These are phyloP conservation scores for Dryadula phaetusa DNA, from an alignment of 2,888 invertebrate species.

Conservation along the genomic window DNA sequence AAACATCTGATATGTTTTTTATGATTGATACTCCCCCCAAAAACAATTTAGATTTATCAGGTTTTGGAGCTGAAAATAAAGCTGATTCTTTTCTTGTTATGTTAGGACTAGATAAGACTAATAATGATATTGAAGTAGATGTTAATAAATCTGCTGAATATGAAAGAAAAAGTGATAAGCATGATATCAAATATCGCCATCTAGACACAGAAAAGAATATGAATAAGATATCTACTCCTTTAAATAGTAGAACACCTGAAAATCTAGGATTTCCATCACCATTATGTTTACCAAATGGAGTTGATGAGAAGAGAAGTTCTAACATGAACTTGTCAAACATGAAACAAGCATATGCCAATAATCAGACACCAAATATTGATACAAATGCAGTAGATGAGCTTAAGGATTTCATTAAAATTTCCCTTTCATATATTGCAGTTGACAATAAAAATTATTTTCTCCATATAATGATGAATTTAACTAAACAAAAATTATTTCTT, in stretches of 20 bases:
- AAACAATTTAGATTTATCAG: slow-evolving; percentile 53
- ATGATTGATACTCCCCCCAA: slow-evolving; percentile 71
- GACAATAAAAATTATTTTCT: slow-evolving; percentile 76
- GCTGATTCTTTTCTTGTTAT: slow-evolving; percentile 75
- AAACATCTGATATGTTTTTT: slow-evolving; percentile 72
- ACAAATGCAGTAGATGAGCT: slow-evolving; percentile 65
- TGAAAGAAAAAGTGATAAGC: slow-evolving; percentile 63
- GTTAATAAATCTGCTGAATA: slow-evolving; percentile 59
- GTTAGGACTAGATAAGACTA: slow-evolving; percentile 74
- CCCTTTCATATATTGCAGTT: slow-evolving; percentile 70
- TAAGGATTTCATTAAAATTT: slow-evolving; percentile 73
- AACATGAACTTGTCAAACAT: slow-evolving; percentile 55
- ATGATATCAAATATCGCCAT: slow-evolving; percentile 59
- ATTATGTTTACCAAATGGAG: slow-evolving; percentile 58
- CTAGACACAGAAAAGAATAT: slow-evolving; percentile 68
- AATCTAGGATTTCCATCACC: slow-evolving; percentile 67
- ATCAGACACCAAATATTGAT: slow-evolving; percentile 54
- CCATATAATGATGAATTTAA: slow-evolving; percentile 78
- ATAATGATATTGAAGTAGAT: slow-evolving; percentile 63
- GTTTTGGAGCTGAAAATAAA: slow-evolving; percentile 59
- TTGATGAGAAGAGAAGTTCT: slow-evolving; percentile 58
- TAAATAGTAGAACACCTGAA: slow-evolving; percentile 61
- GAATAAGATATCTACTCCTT: slow-evolving; percentile 74
- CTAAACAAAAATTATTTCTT: slow-evolving; percentile 76
- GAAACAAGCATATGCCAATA: slow-evolving; percentile 54